These are phyloP conservation scores for Drosophila phalerata DNA, from an alignment of 2,888 invertebrate species.

Conservation along the genomic window DNA sequence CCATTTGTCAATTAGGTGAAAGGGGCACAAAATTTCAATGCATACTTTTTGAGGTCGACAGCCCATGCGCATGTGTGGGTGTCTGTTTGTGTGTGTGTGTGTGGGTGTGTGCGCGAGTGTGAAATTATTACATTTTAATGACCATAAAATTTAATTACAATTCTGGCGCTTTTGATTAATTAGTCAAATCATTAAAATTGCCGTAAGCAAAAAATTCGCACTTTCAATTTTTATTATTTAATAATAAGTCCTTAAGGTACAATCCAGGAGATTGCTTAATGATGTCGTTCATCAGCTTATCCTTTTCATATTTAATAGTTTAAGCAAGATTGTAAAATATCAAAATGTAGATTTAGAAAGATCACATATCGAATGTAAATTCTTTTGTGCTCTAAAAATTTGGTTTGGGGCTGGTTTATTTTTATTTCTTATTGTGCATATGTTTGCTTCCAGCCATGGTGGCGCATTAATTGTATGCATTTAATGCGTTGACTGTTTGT, in stretches of 20 bases:
- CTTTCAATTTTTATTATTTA: constrained; percentile 4
- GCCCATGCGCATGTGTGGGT: background rate
- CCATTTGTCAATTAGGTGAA: constrained; percentile 43
- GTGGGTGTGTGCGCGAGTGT: background rate
- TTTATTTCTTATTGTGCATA: constrained; percentile 6
- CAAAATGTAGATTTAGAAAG: background rate
- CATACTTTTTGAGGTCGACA: constrained; percentile 39
- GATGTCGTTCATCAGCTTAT: background rate
- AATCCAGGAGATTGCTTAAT: background rate
- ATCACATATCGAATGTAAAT: background rate
- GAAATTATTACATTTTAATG: constrained; percentile 44
- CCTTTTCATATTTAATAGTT: too few relatives aligned
- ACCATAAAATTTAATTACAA: constrained; percentile 56
- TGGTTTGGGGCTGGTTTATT: constrained; percentile 18
- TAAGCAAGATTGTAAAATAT: background rate
- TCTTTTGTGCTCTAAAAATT: background rate
- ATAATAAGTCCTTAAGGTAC: constrained; percentile 8
- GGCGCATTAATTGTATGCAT: constrained; percentile 58
- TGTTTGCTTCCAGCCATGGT: constrained; percentile 16
- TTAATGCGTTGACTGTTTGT: constrained; percentile 65
- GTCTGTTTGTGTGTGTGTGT: background rate
- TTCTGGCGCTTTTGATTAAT: constrained; percentile 51
- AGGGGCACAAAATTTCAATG: constrained; percentile 28
- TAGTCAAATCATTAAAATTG: constrained; percentile 57
- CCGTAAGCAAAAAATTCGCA: background rate